Evolutionary conservation across 2,797 vertebrate species (phyloP).

Genomic region (Petrocephalus sullivani): DNA sequence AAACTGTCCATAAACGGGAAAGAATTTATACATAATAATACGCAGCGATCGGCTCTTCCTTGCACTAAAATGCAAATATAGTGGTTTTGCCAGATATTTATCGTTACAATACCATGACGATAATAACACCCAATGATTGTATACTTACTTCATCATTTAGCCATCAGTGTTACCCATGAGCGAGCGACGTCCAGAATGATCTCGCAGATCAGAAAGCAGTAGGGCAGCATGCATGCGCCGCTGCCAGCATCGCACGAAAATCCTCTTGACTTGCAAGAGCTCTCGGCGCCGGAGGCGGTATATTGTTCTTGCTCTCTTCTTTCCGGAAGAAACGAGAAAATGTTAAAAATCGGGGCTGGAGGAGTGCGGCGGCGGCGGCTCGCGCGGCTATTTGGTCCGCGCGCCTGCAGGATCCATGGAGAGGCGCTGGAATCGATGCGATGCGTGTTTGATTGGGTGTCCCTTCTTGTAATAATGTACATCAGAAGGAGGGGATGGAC

Average conservation of each 20-base stretch:
- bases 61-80: neutral
- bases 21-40: constrained; percentile 5
- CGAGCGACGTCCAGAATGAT: constrained; percentile 41
- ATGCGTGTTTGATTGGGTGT: constrained; percentile 88
- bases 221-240: constrained; percentile 40
- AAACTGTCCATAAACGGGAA: neutral
- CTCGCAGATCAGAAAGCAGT: constrained; percentile 44
- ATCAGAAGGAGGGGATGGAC: constrained; percentile 69
- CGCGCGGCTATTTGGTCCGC: constrained; percentile 60
- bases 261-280: constrained; percentile 39
- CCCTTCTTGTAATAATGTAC: constrained; percentile 82
- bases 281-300: constrained; percentile 35
- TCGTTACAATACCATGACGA: neutral
- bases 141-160: constrained; percentile 58
- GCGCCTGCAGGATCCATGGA: constrained; percentile 59
- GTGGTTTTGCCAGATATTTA: neutral
- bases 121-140: neutral
- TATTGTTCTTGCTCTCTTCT: constrained; percentile 39
- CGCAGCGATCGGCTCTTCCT: neutral
- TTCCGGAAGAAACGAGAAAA: constrained; percentile 24
- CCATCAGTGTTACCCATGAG: constrained; percentile 54
- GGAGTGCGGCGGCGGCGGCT: constrained; percentile 54
- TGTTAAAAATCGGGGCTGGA: constrained; percentile 40
- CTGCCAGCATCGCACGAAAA: constrained; percentile 47
- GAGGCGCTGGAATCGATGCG: constrained; percentile 77